Evolutionary conservation across 2,797 vertebrate genomes (phyloP).

Genomic region (Sphenodon punctatus): DNA sequence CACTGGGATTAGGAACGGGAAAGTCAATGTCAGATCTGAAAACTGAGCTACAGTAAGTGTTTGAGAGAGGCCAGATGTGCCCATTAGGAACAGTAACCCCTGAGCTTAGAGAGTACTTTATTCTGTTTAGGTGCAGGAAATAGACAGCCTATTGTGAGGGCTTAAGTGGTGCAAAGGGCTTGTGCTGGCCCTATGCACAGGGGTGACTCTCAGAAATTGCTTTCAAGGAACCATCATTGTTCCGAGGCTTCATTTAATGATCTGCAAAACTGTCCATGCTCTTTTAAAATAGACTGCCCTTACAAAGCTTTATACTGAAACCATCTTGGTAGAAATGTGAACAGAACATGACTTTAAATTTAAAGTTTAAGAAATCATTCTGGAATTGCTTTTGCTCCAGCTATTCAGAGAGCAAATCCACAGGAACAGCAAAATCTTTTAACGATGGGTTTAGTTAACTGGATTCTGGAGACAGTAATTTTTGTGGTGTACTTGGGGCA

Average conservation of each 20-base stretch:
- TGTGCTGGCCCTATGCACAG: not conserved
- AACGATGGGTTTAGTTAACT: not conserved
- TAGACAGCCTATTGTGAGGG: not conserved
- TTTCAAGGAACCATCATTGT: too few species aligned
- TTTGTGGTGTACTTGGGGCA: not conserved
- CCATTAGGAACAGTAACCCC: not conserved
- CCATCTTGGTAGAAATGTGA: not conserved
- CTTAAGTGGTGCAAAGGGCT: not conserved
- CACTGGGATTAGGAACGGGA: not conserved
- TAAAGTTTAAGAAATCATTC: not conserved
- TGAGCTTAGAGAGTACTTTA: not conserved
- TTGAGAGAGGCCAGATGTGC: not conserved
- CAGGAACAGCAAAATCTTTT: not conserved
- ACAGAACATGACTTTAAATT: not conserved
- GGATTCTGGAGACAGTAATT: not conserved
- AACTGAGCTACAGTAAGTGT: not conserved
- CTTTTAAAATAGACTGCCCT: not conserved
- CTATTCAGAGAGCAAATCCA: not conserved
- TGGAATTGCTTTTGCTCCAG: not conserved
- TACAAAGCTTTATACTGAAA: accelerated
- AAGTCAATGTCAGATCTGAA: not conserved
- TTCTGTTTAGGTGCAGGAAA: not conserved
- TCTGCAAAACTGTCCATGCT: not conserved
- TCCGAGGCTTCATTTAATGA: not conserved
- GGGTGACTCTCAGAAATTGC: conserved; percentile 24